A percentile compares a stretch with the other conserved stretches of the same genome.
These are phyloP conservation scores for Nerophis lumbriciformis DNA, from an alignment of 2,113 vertebrate species.

Conservation along the genomic window DNA sequence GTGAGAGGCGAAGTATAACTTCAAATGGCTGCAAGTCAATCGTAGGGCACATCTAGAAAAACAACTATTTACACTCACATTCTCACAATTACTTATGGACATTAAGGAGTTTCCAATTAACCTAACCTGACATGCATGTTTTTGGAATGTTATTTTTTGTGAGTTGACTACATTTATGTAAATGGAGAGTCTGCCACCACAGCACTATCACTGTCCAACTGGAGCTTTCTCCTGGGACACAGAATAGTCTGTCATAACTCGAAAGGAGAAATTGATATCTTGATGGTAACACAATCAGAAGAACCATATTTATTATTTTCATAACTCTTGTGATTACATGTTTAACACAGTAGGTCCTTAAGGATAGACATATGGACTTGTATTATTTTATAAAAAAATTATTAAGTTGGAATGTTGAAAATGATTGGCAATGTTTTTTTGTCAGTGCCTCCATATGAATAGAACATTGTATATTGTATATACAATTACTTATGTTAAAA, in stretches of 20 bases:
- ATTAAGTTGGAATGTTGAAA: background rate
- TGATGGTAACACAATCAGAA: constrained; percentile 42
- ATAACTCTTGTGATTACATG: constrained; percentile 7
- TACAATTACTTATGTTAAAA: no score
- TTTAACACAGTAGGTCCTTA: background rate
- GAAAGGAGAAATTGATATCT: constrained; percentile 28
- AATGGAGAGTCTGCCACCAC: no score
- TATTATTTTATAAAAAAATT: background rate
- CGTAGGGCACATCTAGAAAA: no score
- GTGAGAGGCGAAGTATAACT: no score
- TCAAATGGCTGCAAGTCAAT: no score
- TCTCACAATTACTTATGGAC: no score
- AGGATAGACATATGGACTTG: background rate
- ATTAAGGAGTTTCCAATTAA: no score
- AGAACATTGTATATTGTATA: no score
- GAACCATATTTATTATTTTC: constrained; percentile 4
- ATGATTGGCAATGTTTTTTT: background rate
- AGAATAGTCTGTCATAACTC: constrained; percentile 31
- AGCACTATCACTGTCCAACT: background rate
- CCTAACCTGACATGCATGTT: no score
- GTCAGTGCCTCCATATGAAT: background rate
- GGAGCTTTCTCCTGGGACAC: constrained; percentile 8
- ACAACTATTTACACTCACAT: no score
- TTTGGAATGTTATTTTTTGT: no score
- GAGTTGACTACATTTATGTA: no score